A percentile compares a stretch with the other conserved stretches of the same genome.
These are phyloP conservation scores for Paguma larvata DNA, from an alignment of 2,797 vertebrate species.

Conservation along the genomic window DNA sequence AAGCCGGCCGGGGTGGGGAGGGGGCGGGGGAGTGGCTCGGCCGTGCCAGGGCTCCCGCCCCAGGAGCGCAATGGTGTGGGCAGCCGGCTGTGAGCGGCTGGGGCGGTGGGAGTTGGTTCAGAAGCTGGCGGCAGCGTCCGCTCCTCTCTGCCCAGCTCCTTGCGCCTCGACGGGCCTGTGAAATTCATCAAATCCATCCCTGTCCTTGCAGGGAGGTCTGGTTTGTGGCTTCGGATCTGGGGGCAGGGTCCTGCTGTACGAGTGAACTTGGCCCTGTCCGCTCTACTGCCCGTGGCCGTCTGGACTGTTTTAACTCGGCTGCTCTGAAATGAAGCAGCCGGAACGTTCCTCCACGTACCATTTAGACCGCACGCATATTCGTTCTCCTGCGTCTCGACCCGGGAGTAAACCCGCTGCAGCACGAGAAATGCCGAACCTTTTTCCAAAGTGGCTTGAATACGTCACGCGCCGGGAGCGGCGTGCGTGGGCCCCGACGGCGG, in stretches of 20 bases:
- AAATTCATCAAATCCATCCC: neutral
- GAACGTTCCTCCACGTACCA: neutral
- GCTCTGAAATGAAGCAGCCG: neutral
- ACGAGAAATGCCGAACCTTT: neutral
- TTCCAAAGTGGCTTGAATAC: neutral
- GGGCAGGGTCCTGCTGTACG: neutral
- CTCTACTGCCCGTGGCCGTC: neutral
- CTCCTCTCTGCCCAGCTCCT: neutral
- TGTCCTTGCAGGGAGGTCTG: neutral
- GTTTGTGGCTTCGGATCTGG: neutral
- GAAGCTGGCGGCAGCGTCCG: accelerated
- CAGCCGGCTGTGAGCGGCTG: neutral
- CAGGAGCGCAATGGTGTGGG: no score
- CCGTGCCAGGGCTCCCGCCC: no score
- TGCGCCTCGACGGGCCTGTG: neutral
- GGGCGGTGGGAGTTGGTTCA: no score
- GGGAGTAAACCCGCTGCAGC: neutral
- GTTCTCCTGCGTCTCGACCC: neutral
- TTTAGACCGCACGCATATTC: neutral
- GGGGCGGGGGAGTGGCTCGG: neutral
- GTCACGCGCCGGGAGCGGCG: neutral
- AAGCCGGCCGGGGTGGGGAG: no score
- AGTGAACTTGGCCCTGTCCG: no score
- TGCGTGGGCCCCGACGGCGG: neutral
- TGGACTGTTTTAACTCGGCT: neutral